Percentiles rank a stretch among this genome's conserved stretches.
Conservation (phyloP, 2,888 invertebrate species). For the Xestia c-nigrum region DNA sequence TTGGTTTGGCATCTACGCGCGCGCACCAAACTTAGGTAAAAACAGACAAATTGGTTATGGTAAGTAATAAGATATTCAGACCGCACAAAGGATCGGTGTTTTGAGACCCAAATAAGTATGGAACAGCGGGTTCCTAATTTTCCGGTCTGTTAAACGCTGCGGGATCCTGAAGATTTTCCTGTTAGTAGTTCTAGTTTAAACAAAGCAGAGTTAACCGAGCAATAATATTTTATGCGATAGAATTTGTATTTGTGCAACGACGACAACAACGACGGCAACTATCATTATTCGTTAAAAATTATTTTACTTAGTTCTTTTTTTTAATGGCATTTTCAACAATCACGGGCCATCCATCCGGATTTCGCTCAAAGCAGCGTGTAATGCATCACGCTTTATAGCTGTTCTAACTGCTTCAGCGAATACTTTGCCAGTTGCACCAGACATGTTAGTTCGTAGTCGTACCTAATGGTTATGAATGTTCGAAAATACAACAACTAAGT, state of each 20-base stretch:
- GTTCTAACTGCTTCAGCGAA: slow-evolving; percentile 10
- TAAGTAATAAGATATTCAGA: slow-evolving; percentile 23
- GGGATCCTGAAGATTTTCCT: background rate
- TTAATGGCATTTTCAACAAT: background rate
- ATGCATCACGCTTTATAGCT: slow-evolving; percentile 28
- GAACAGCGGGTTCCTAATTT: background rate
- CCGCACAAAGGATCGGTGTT: slow-evolving; percentile 1
- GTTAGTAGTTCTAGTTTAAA: background rate
- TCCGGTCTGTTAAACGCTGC: slow-evolving; percentile 1
- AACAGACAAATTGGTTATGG: slow-evolving; percentile 7
- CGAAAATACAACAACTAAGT: background rate
- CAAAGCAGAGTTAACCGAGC: background rate
- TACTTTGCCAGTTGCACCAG: background rate
- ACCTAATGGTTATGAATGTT: background rate
- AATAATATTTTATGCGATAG: background rate
- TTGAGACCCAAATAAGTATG: slow-evolving; percentile 1
- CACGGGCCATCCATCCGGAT: background rate
- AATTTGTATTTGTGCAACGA: background rate
- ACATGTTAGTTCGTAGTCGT: background rate
- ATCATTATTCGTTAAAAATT: background rate
- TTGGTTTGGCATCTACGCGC: background rate
- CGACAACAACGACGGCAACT: background rate
- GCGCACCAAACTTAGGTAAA: slow-evolving; percentile 23
- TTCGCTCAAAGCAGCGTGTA: slow-evolving; percentile 1
- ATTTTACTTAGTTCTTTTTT: background rate